Base-by-base conservation (phyloP, 2,888 invertebrate species). In the Agrenia bidenticulata region DNA sequence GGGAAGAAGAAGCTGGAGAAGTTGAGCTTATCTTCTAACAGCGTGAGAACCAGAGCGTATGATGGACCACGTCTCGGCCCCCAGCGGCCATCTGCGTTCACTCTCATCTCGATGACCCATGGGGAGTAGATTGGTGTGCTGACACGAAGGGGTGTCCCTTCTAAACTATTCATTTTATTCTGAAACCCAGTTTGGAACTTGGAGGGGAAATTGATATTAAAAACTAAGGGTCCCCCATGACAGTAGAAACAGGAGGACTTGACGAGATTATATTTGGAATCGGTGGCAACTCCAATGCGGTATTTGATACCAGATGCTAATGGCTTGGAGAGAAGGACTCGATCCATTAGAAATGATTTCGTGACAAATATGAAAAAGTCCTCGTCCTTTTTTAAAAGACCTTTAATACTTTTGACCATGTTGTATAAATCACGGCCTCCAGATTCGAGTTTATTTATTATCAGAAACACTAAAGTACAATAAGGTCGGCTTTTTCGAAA, bases 1-100 rank as follows among this genome's bases (percentile, higher is more conserved):
- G 74, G 74, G 19, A 71, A 64, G 15, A 61, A 61, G 17, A 64
- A 49, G 15, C 57, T 54, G 7, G 67, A 68, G 39, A 74, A 74
- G 49, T 74, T 74, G 41, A 61, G 60, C 37, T 60, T 60, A 1
- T 13, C 42, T 55, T 61, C 57, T 1, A 72, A 53, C 1, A 69
- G 60, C 13, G 67, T 59, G 24, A 74, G 55, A 2, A 69, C 67
- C 1, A 60, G 37, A 9, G 66, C 64, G 51, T 7, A 55, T 4
- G 32, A n/a, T n/a, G n/a, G 32, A 11, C 32, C 32, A 4, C 32
- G 4, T 32, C 4, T 7, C 5, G 32, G 45, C n/a, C 15, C 41
- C 65, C 63, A 69, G 4, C 37, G 9, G 15, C 61, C 65, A 45
- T 5, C n/a, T n/a, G 45, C 45, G 13, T 58, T 39, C 2, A 45